A percentile compares a stretch with the other conserved stretches of the same genome.
Conservation (phyloP, 2,888 invertebrate species). For the Euzophera pinguis region DNA sequence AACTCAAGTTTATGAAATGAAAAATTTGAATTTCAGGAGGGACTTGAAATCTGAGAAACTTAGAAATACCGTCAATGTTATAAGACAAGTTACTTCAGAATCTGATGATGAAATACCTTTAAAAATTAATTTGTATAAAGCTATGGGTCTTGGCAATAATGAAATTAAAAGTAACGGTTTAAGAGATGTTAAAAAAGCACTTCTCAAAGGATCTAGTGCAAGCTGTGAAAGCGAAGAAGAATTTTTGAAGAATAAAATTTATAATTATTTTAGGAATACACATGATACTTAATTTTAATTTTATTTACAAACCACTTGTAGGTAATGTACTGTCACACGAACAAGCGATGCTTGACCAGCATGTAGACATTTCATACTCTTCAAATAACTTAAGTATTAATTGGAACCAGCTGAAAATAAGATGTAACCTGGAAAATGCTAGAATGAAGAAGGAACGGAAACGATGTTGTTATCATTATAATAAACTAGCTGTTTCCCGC, state of each 20-base stretch:
- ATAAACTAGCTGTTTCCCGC: too few relatives aligned
- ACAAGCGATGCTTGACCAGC: too few relatives aligned
- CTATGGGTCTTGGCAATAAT: background rate
- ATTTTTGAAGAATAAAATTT: background rate
- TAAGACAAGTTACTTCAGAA: background rate
- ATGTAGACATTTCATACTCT: too few relatives aligned
- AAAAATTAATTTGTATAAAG: constrained; percentile 3
- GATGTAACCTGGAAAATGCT: too few relatives aligned
- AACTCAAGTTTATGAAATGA: background rate
- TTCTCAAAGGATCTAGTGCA: background rate
- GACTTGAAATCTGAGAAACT: background rate
- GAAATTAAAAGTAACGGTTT: background rate
- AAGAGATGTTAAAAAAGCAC: background rate
- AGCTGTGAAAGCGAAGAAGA: background rate
- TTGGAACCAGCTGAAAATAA: too few relatives aligned
- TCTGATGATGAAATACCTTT: background rate
- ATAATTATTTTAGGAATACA: background rate
- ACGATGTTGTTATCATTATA: too few relatives aligned
- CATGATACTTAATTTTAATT: background rate
- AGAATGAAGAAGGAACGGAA: too few relatives aligned
- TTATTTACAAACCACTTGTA: background rate
- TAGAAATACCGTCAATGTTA: background rate
- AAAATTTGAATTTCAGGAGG: background rate
- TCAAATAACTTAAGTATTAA: too few relatives aligned
- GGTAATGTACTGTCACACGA: too few relatives aligned